Evolutionary conservation across 2,888 invertebrate genomes (phyloP), one percentile per base, ranked within the genome.

Genomic region (Ferdinandea cuprea): DNA sequence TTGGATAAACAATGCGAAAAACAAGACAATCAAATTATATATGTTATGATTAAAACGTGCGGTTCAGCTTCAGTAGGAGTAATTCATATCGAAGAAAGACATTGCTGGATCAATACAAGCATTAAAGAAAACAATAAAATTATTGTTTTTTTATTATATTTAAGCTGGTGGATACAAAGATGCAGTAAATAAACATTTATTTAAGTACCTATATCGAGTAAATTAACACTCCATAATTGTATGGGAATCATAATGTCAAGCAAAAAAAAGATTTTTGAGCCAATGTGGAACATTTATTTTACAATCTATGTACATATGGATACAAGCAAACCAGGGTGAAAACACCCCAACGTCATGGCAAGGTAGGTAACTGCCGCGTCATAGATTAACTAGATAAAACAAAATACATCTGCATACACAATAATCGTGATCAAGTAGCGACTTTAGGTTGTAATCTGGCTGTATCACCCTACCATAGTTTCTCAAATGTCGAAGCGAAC

Each of bases 391-490:
- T 54, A 73, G 79, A 79, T 79, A 73, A 74, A 15, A 71, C 61
- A 52, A 73, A 80, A 80, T 56, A 48, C 61, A 61, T 74, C 68
- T 74, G 74, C 68, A 80, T 80, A 58, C 48, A 66, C 37, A 73
- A 68, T 74, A 80, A 74, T 80, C 80, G 74, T 74, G 80, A 80
- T 69, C 80, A 74, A 80, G 74, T 74, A 80, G 56, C 68, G 56
- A 80, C 68, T 74, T 74, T 52, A 73, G 59, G 44, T 65, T 69
- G 56, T 73, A 66, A 73, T 79, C 66, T 73, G 30, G 68, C 52
- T 66, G 54, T 61, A 79, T 79, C 72, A 35, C 68, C 68, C 68
- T 61, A 61, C 40, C 54, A 68, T 17, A 32, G 44, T 61, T 54
- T 68, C 66, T 73, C 48, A 68, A 71, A 79, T 61, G 46, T 61